A percentile compares a stretch with the other conserved stretches of the same genome.
phyloP scores from a whole-genome alignment of 2,888 invertebrate species.

The Rhyacophila evoluta region DNA sequence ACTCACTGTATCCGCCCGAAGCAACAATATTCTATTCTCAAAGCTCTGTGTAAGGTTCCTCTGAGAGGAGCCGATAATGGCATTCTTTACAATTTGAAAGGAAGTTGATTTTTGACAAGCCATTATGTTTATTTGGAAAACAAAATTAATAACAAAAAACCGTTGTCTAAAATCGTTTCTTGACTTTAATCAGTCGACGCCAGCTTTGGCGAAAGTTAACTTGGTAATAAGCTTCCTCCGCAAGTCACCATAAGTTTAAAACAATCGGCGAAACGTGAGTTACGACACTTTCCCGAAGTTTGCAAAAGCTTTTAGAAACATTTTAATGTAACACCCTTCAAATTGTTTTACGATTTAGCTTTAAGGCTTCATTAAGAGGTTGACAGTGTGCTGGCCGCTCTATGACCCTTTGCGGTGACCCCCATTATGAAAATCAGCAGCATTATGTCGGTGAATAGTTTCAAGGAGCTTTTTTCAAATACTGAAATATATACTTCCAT shows the following conservation, averaged over 20 bases:
- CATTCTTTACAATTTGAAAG: too few relatives aligned
- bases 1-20: too few relatives aligned
- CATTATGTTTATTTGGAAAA: too few relatives aligned
- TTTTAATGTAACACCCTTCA: slow-evolving; percentile 17
- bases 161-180: not conserved
- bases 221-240: not conserved
- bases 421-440: not conserved
- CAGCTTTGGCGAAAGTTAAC: not conserved
- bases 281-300: not conserved
- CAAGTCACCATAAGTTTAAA: slow-evolving; percentile 14
- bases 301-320: not conserved
- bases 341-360: not conserved
- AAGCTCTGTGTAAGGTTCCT: too few relatives aligned
- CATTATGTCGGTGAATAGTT: too few relatives aligned
- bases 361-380: not conserved
- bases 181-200: not conserved
- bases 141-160: too few relatives aligned
- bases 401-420: not conserved
- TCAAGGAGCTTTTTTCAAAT: too few relatives aligned
- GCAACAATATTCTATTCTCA: too few relatives aligned
- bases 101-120: too few relatives aligned
- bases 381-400: not conserved
- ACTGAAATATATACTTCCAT: too few relatives aligned
- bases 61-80: too few relatives aligned
- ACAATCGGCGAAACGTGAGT: not conserved